Conservation (phyloP, 2,888 invertebrate species). For the Acleris holmiana region DNA sequence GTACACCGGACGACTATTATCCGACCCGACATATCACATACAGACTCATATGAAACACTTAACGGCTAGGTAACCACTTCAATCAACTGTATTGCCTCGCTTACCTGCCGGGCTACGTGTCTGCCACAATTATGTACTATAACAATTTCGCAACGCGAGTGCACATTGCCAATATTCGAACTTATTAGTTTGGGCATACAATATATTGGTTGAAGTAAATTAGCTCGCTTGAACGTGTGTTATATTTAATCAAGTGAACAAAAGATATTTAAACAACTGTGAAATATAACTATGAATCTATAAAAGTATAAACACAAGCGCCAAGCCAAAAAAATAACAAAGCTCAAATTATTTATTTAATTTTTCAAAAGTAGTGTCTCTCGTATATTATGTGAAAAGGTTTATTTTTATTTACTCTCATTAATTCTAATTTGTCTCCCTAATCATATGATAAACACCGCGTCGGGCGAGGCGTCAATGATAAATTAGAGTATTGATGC, state of each 20-base stretch:
- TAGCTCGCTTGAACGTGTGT: neutral
- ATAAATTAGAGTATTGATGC: conserved; percentile 37
- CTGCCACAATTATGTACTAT: conserved; percentile 65
- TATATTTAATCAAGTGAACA: neutral
- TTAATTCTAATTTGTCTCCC: conserved; percentile 31
- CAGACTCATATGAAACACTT: conserved; percentile 54
- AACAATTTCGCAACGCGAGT: conserved; percentile 61
- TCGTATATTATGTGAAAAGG: conserved; percentile 1
- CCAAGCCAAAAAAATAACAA: too few relatives aligned
- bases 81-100: conserved; percentile 65
- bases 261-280: neutral
- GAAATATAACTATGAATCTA: too few relatives aligned
- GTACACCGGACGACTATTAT: conserved; percentile 63
- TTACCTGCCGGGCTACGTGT: conserved; percentile 67
- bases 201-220: conserved; percentile 16
- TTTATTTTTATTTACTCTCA: conserved; percentile 18
- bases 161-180: conserved; percentile 56
- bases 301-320: too few relatives aligned
- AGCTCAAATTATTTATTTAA: too few relatives aligned
- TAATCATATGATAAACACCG: conserved; percentile 31
- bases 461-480: conserved; percentile 24
- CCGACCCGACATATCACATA: conserved; percentile 54
- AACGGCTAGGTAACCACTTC: conserved; percentile 54
- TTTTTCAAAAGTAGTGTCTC: too few relatives aligned
- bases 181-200: conserved; percentile 55